Conservation (phyloP, 2,113 vertebrate genomes). For the Lepisosteus osseus region DNA sequence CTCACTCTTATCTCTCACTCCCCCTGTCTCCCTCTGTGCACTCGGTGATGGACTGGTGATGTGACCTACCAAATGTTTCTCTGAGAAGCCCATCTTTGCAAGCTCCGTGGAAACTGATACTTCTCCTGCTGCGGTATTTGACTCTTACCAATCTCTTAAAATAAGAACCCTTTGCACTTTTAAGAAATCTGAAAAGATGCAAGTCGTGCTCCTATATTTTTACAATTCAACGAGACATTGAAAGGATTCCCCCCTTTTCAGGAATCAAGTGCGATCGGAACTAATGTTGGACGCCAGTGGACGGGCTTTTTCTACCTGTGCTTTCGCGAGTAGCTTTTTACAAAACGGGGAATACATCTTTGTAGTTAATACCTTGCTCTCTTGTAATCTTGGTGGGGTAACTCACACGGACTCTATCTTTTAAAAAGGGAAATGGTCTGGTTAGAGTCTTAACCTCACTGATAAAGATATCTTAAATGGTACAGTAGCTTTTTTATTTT, state of each 20-base stretch:
- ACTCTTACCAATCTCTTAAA: background rate
- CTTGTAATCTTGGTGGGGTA: background rate
- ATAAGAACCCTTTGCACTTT: conserved; percentile 17
- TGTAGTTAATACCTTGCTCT: conserved; percentile 6
- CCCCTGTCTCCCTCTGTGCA: conserved; percentile 23
- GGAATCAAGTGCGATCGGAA: conserved; percentile 8
- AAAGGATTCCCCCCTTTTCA: background rate
- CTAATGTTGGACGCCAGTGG: conserved; percentile 1
- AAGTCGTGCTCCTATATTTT: background rate
- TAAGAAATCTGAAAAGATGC: conserved; percentile 5
- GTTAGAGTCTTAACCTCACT: no score
- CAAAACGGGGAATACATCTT: conserved; percentile 4
- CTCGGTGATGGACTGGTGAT: conserved; percentile 16
- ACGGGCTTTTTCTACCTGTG: conserved; percentile 10
- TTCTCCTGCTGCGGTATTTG: background rate
- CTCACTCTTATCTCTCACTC: background rate
- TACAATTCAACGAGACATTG: conserved; percentile 1
- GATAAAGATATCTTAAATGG: no score
- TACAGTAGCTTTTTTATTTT: no score
- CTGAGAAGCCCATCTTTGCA: conserved; percentile 5
- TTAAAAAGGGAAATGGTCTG: background rate
- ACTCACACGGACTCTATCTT: background rate
- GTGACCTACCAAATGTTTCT: conserved; percentile 24
- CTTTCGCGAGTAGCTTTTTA: conserved; percentile 11
- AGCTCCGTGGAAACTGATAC: conserved; percentile 23